Evolutionary conservation across 2,797 vertebrate species (phyloP).

Genomic region (Chromis chromis): DNA sequence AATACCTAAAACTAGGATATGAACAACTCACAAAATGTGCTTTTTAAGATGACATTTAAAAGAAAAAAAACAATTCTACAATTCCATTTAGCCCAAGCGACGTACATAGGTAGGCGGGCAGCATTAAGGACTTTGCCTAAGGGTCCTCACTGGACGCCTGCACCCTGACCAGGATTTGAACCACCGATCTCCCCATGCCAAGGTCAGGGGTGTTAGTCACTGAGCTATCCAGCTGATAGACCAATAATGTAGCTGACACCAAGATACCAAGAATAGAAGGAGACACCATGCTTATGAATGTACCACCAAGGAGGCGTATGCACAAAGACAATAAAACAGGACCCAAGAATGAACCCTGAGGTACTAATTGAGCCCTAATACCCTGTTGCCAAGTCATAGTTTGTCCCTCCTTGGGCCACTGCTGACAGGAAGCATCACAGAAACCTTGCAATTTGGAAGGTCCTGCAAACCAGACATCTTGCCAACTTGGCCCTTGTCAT

Average conservation of each 20-base stretch:
- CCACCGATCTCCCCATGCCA: too few relatives aligned
- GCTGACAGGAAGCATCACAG: background rate
- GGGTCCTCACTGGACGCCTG: too few relatives aligned
- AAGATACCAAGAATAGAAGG: too few relatives aligned
- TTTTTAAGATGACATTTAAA: background rate
- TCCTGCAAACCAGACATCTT: background rate
- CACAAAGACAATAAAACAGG: background rate
- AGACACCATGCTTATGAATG: background rate
- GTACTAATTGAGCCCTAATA: background rate
- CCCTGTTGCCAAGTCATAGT: background rate
- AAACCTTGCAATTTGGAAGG: background rate
- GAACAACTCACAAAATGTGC: background rate
- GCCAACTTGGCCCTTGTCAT: too few relatives aligned
- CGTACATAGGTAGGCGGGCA: too few relatives aligned
- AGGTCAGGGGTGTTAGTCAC: too few relatives aligned
- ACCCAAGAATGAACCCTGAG: background rate
- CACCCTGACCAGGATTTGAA: too few relatives aligned
- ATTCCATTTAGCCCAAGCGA: too few relatives aligned
- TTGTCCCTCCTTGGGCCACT: background rate
- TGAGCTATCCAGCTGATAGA: too few relatives aligned
- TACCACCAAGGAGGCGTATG: background rate
- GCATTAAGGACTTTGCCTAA: too few relatives aligned
- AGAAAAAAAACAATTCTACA: background rate
- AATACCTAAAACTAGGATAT: too few relatives aligned
- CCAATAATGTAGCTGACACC: too few relatives aligned